Evolutionary conservation across 1,140 invertebrate species (phyloP).

Genomic region (Araneus ventricosus): DNA sequence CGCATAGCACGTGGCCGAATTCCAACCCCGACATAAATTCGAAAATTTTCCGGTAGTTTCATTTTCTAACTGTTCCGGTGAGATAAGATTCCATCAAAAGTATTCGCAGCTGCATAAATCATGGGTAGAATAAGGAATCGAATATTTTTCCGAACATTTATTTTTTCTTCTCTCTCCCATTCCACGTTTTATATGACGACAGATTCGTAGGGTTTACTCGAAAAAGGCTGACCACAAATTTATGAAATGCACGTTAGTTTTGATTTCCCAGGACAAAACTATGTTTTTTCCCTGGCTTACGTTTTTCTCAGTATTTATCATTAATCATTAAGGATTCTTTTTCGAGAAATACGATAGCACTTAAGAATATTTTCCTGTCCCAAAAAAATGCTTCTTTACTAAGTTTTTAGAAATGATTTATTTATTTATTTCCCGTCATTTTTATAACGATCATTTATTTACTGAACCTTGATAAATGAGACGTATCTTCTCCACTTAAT

Average conservation of each 20-base stretch:
- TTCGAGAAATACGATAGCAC: too few relatives aligned
- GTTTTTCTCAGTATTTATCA: too few relatives aligned
- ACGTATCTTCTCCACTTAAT: too few relatives aligned
- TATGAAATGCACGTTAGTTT: background rate
- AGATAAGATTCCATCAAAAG: slow-evolving; percentile 63
- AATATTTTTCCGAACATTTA: slow-evolving; percentile 23
- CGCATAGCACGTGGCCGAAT: background rate
- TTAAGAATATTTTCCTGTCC: too few relatives aligned
- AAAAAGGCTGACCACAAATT: slow-evolving; percentile 15
- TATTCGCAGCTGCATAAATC: slow-evolving; percentile 59
- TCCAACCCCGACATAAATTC: slow-evolving; percentile 49
- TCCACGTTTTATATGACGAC: slow-evolving; percentile 31
- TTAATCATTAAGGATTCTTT: too few relatives aligned
- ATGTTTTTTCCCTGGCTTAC: too few relatives aligned
- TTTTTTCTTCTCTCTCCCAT: background rate
- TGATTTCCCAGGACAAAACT: background rate
- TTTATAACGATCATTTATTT: too few relatives aligned
- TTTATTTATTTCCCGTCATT: too few relatives aligned
- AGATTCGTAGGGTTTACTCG: slow-evolving; percentile 1
- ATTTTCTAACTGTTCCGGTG: slow-evolving; percentile 59
- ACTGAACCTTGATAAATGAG: too few relatives aligned
- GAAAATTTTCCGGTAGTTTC: slow-evolving; percentile 56
- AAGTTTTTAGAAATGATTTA: too few relatives aligned
- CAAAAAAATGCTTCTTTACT: too few relatives aligned
- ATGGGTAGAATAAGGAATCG: slow-evolving; percentile 13